Percentiles rank a stretch among this genome's conserved stretches.
These are phyloP conservation scores for Parazoanthus atlanticus DNA, from an alignment of 92 coral and sea anemone genomes.

Conservation along the genomic window DNA sequence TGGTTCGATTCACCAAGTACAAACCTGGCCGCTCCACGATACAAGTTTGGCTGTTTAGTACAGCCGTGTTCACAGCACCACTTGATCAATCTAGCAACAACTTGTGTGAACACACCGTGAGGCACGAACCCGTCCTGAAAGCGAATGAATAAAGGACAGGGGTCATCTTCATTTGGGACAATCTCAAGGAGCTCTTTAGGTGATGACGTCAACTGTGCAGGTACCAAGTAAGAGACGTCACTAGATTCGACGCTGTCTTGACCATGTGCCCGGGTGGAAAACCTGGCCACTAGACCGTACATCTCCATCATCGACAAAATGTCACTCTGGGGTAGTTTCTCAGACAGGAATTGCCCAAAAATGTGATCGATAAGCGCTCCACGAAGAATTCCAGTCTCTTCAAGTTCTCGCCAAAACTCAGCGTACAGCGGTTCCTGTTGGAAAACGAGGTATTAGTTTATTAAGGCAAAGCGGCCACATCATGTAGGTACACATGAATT, in stretches of 20 bases:
- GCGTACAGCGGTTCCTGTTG: constrained; percentile 52
- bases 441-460: not conserved
- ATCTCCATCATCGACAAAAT: constrained; percentile 59
- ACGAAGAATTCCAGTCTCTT: constrained; percentile 49
- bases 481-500: no score
- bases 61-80: constrained; percentile 43
- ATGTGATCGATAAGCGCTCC: constrained; percentile 41
- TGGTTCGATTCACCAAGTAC: constrained; percentile 50
- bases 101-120: constrained; percentile 61
- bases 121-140: constrained; percentile 61
- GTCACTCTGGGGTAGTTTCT: constrained; percentile 34
- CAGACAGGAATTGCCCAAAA: constrained; percentile 20
- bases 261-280: not conserved
- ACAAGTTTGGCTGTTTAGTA: constrained; percentile 37
- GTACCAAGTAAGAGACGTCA: constrained; percentile 46
- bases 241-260: not conserved
- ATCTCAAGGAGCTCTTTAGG: constrained; percentile 20
- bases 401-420: constrained; percentile 47
- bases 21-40: constrained; percentile 53
- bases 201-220: constrained; percentile 55
- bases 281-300: constrained; percentile 53
- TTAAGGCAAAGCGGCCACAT: not conserved
- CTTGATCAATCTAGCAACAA: constrained; percentile 47
- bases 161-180: constrained; percentile 42
- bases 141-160: constrained; percentile 42